Conservation (phyloP, 2,888 invertebrate genomes). For the Vandiemenella viatica region DNA sequence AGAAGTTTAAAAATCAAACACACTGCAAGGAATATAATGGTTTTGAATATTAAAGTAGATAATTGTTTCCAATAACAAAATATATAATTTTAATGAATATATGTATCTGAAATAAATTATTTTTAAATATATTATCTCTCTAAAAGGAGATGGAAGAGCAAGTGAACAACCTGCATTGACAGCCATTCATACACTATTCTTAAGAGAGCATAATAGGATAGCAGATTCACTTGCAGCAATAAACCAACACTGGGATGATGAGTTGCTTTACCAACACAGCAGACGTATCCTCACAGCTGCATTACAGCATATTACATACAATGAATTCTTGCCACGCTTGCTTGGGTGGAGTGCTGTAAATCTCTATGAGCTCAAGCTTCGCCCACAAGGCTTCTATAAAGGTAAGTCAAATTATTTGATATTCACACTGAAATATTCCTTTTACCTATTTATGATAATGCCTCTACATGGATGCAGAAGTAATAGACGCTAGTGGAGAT, state of each 20-base stretch:
- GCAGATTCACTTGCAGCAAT: constrained; percentile 60
- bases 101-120: background rate
- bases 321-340: constrained; percentile 79
- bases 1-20: too few relatives aligned
- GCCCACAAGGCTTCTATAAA: constrained; percentile 73
- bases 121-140: background rate
- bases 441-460: too few relatives aligned
- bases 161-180: constrained; percentile 86
- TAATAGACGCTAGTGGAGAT: too few relatives aligned
- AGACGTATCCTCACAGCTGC: constrained; percentile 63
- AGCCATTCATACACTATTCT: constrained; percentile 72
- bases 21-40: too few relatives aligned
- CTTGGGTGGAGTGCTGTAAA: constrained; percentile 82
- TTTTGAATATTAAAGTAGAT: too few relatives aligned
- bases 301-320: constrained; percentile 68
- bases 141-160: constrained; percentile 65
- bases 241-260: constrained; percentile 82
- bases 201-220: constrained; percentile 80
- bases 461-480: too few relatives aligned
- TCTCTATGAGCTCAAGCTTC: constrained; percentile 69
- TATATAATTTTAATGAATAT: too few relatives aligned
- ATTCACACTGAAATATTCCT: too few relatives aligned
- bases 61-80: too few relatives aligned
- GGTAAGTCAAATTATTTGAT: too few relatives aligned
- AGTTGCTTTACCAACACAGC: constrained; percentile 67